A percentile compares a stretch with the other conserved stretches of the same genome.
Evolutionary conservation across 2,888 invertebrate species (phyloP).

Genomic region (Drosophila bunnanda): DNA sequence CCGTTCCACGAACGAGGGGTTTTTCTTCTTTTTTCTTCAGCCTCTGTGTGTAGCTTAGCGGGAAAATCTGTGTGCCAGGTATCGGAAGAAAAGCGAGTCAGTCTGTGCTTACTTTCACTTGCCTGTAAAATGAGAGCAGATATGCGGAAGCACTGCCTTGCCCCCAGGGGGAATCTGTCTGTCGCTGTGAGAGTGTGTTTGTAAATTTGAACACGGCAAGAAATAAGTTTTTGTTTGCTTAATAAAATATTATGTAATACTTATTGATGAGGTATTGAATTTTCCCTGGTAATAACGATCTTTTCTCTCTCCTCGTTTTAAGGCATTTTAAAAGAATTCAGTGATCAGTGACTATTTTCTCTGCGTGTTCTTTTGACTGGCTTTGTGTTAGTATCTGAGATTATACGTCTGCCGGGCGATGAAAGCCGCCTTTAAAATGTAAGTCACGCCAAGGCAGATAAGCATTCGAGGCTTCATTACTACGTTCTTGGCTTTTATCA

Average conservation of each 20-base stretch:
- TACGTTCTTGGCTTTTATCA: constrained; percentile 60
- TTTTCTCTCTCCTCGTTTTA: background rate
- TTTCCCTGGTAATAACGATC: background rate
- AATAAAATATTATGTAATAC: background rate
- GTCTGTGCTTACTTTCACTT: constrained; percentile 67
- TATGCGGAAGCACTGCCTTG: constrained; percentile 63
- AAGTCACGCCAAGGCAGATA: constrained; percentile 71
- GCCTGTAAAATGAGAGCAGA: constrained; percentile 65
- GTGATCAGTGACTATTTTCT: background rate
- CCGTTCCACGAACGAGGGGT: constrained; percentile 69
- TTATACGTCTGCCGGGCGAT: constrained; percentile 27
- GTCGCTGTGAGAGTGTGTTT: constrained; percentile 4
- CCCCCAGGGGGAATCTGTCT: constrained; percentile 40
- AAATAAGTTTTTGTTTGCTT: background rate
- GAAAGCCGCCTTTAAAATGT: constrained; percentile 75
- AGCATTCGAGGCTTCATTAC: constrained; percentile 73
- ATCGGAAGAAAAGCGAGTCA: constrained; percentile 53
- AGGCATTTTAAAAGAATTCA: background rate
- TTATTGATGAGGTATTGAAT: no score
- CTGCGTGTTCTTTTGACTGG: background rate
- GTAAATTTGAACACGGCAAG: background rate
- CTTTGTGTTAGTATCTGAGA: constrained; percentile 7
- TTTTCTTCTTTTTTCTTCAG: constrained; percentile 10
- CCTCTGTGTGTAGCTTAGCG: constrained; percentile 54
- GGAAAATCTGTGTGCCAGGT: constrained; percentile 36